Percentiles rank a stretch among this genome's conserved stretches.
phyloP scores from a whole-genome alignment of 1,140 invertebrate genomes.

The Drosophila pseudoobscura region DNA sequence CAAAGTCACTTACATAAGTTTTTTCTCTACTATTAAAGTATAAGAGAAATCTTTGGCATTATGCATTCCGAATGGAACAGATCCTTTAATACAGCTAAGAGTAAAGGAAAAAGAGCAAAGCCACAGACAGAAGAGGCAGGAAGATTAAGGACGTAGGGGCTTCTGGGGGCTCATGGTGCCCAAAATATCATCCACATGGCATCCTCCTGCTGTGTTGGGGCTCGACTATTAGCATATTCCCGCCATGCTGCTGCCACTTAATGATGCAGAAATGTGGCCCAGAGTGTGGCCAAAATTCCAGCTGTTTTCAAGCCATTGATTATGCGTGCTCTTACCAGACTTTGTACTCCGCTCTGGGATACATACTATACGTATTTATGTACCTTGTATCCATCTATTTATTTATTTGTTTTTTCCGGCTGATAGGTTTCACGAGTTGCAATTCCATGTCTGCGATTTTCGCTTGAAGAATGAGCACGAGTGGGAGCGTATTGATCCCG shows the following conservation, averaged over 20 bases:
- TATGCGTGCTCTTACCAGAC: conserved; percentile 38
- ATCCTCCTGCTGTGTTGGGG: too few relatives aligned
- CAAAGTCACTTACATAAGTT: too few relatives aligned
- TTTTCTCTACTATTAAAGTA: too few relatives aligned
- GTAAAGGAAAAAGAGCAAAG: not conserved
- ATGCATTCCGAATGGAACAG: conserved; percentile 13
- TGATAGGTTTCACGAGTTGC: conserved; percentile 12
- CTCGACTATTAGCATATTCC: too few relatives aligned
- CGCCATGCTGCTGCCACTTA: too few relatives aligned
- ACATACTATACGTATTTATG: not conserved
- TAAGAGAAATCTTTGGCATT: too few relatives aligned
- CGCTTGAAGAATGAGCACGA: conserved; percentile 33
- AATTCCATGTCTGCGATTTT: conserved; percentile 11
- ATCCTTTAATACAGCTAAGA: conserved; percentile 29
- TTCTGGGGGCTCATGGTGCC: conserved; percentile 2
- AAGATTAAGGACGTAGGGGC: conserved; percentile 9
- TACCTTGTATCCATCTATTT: not conserved
- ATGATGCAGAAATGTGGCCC: conserved; percentile 53
- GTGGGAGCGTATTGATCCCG: conserved; percentile 11
- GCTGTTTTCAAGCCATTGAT: conserved; percentile 62
- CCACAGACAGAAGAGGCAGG: not conserved
- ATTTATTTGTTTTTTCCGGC: not conserved
- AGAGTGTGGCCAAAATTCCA: conserved; percentile 45
- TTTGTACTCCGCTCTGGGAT: not conserved
- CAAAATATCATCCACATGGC: conserved; percentile 9